Evolutionary conservation across 2,888 invertebrate genomes (phyloP), one percentile per base, ranked within the genome.

Genomic region (Torymus aiolomorphi): DNA sequence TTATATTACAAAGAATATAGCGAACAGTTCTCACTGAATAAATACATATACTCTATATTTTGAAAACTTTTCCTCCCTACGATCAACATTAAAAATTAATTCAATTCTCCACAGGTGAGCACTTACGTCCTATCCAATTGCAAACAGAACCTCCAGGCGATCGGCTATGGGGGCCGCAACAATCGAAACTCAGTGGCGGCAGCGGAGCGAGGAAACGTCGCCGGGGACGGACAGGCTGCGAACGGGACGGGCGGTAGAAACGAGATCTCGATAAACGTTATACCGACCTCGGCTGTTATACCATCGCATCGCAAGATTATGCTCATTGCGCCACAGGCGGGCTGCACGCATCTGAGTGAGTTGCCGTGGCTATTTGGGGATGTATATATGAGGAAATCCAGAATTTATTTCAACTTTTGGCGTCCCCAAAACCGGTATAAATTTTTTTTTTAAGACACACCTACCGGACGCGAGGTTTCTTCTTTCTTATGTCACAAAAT

Each of bases 211-310:
- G 16, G 18, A 49, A 49, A 57, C 51, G 51, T 18, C 63, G 14
- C 42, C 52, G 14, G 24, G 16, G 42, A 18, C 65, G 67, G 18
- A 12, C 12, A 16, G n/a, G 54, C n/a, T n/a, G n/a, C n/a, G n/a
- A n/a, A n/a, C n/a, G n/a, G n/a, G n/a, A n/a, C 42, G 57, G 56
- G 51, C 31, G 71, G 73, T 56, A 76, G 74, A 63, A 86, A 88
- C 82, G 87, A 88, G 74, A 88, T 88, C 84, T 87, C 89, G 69
- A 88, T 89, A 82, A 89, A 87, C 78, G 85, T 89, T 77, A 88
- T 89, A 71, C 86, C 89, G 20, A 85, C 88, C 14, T 86, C 88
- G 59, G 88, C 86, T 42, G 81, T 85, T 54, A 83, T 88, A 67
- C 86, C 88, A 56, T 81, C 86, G 14, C 88, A 89, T 78, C 86